phyloP scores from a whole-genome alignment of 2,113 vertebrate genomes.

The Xenopus laevis region DNA sequence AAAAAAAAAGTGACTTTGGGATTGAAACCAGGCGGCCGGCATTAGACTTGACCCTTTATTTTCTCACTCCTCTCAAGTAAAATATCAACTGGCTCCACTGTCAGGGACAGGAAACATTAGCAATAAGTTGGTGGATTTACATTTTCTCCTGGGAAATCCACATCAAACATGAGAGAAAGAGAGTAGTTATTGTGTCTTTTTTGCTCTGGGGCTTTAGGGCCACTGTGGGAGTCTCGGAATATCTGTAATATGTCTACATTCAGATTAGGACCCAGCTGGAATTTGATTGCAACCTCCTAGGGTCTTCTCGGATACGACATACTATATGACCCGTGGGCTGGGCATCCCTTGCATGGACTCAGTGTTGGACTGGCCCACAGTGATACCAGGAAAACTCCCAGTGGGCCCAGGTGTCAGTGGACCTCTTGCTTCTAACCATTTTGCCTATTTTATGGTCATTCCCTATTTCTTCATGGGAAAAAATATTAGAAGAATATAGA shows the following conservation, averaged over 20 bases:
- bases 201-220: slow-evolving; percentile 51
- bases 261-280: too few relatives aligned
- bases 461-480: too few relatives aligned
- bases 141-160: slow-evolving; percentile 66
- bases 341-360: too few relatives aligned
- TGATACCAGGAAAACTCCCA: too few relatives aligned
- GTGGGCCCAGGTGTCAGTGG: too few relatives aligned
- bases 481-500: too few relatives aligned
- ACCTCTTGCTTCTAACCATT: too few relatives aligned
- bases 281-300: too few relatives aligned
- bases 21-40: slow-evolving; percentile 65
- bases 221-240: slow-evolving; percentile 13
- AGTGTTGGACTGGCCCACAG: too few relatives aligned
- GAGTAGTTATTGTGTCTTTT: slow-evolving; percentile 55
- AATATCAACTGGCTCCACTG: slow-evolving; percentile 71
- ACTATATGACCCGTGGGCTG: too few relatives aligned
- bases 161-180: slow-evolving; percentile 62
- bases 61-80: slow-evolving; percentile 56
- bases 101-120: slow-evolving; percentile 70
- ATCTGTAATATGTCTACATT: not conserved
- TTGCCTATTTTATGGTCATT: too few relatives aligned
- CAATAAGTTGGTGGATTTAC: slow-evolving; percentile 70
- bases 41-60: slow-evolving; percentile 54
- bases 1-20: slow-evolving; percentile 63
- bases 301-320: too few relatives aligned